These are phyloP conservation scores for Melanerpes aurifrons DNA, from an alignment of 2,113 vertebrate species.

Conservation along the genomic window DNA sequence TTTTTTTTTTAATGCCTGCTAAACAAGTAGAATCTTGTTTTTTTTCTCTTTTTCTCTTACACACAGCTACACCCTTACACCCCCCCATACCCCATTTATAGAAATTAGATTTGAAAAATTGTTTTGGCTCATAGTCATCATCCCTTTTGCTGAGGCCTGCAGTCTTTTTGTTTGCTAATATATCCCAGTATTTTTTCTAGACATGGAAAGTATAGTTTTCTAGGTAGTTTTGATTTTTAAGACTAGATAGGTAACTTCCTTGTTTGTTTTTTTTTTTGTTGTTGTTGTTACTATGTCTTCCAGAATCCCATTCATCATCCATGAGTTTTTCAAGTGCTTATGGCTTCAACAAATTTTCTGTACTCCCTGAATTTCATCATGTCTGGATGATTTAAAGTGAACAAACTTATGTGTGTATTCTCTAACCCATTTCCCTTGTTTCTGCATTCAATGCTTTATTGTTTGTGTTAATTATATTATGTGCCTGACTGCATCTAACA, in stretches of 20 bases:
- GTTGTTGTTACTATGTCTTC: background rate
- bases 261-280: background rate
- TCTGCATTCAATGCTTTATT: background rate
- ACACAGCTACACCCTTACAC: too few relatives aligned
- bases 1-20: background rate
- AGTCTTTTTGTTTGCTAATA: background rate
- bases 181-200: background rate
- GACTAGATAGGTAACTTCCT: background rate
- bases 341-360: background rate
- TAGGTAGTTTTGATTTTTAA: background rate
- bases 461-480: background rate
- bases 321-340: background rate
- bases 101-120: background rate
- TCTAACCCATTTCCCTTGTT: background rate
- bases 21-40: background rate
- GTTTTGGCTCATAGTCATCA: background rate
- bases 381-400: background rate
- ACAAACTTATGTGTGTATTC: background rate
- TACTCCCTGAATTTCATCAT: background rate
- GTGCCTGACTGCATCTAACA: background rate
- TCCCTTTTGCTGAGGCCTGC: background rate
- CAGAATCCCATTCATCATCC: background rate
- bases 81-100: rapidly evolving
- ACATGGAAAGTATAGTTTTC: background rate
- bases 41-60: background rate